Percentiles rank a stretch among this genome's conserved stretches.
phyloP scores from a whole-genome alignment of 2,797 vertebrate genomes.

The Malacoraja senta region DNA sequence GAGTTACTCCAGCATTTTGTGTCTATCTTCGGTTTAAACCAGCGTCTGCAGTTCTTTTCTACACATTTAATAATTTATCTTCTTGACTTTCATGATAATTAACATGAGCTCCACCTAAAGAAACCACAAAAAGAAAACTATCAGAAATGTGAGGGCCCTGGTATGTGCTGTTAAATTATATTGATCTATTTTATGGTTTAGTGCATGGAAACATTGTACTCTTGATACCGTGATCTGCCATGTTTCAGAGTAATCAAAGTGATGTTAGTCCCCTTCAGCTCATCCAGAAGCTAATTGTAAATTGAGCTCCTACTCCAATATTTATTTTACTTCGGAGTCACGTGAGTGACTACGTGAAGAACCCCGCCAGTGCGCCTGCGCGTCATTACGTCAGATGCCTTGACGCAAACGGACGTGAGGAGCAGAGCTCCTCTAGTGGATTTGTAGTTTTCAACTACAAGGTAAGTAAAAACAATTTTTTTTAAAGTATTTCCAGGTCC shows the following conservation, averaged over 20 bases:
- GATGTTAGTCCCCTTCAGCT: neutral
- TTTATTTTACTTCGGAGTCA: too few relatives aligned
- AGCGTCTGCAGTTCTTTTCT: too few relatives aligned
- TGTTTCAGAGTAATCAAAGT: neutral
- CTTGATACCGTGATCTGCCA: neutral
- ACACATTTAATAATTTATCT: neutral
- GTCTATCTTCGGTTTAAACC: too few relatives aligned
- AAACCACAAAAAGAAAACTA: neutral
- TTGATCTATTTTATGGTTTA: neutral
- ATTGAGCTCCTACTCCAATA: neutral
- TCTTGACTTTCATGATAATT: neutral
- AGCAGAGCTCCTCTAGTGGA: too few relatives aligned
- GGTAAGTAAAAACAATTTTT: too few relatives aligned
- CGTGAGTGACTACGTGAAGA: too few relatives aligned
- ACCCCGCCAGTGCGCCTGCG: too few relatives aligned
- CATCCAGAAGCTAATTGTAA: neutral
- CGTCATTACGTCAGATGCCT: too few relatives aligned
- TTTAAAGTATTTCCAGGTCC: too few relatives aligned
- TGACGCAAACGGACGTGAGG: too few relatives aligned
- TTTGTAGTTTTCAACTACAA: too few relatives aligned
- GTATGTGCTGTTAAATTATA: neutral
- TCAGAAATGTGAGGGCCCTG: neutral
- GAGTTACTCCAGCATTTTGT: too few relatives aligned
- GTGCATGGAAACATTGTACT: neutral
- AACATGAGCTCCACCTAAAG: neutral